Conservation (phyloP, 2,113 vertebrate species). For the Cairina moschata region DNA sequence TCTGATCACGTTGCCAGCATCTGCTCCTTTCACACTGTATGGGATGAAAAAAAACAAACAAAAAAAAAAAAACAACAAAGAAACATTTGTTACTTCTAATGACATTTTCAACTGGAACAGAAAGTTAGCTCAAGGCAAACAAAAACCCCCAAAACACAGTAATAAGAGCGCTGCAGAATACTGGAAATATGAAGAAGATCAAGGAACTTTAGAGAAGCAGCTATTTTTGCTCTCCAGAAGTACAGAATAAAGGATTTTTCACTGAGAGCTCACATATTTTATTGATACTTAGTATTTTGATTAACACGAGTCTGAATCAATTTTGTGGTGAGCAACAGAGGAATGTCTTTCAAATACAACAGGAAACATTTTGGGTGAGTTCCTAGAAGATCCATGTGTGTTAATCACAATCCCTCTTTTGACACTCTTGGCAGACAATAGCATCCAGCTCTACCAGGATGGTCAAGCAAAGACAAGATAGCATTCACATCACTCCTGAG, state of each 20-base stretch:
- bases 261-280: neutral
- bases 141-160: accelerated
- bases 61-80: neutral
- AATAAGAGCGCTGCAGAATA: neutral
- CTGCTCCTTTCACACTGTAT: constrained; percentile 89
- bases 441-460: neutral
- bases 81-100: constrained; percentile 32
- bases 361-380: neutral
- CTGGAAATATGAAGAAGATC: neutral
- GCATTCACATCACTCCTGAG: neutral
- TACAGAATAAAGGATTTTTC: neutral
- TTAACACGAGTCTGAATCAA: neutral
- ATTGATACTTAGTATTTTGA: neutral
- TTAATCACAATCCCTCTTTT: neutral
- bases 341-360: neutral
- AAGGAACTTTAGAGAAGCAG: neutral
- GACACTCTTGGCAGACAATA: neutral
- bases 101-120: constrained; percentile 1
- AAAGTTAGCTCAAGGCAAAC: neutral
- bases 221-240: neutral
- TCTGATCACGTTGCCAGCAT: constrained; percentile 93
- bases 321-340: neutral
- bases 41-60: constrained; percentile 16
- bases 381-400: neutral
- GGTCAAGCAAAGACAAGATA: neutral